Conservation (phyloP, 2,797 vertebrate species). For the Dicrostonyx torquatus region DNA sequence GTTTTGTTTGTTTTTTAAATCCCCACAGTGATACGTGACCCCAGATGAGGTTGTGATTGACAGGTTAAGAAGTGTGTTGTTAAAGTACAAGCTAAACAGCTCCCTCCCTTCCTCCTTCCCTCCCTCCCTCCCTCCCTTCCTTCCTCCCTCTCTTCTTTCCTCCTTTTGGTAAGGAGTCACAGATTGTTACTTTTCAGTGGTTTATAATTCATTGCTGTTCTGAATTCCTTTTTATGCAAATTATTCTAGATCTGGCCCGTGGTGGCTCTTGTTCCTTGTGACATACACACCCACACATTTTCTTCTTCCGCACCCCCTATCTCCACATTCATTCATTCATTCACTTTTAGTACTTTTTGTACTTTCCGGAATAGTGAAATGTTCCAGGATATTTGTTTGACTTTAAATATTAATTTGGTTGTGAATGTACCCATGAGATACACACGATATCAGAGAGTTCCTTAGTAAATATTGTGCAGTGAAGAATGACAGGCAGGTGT, state of each 20-base stretch:
- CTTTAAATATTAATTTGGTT: neutral
- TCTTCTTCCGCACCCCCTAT: neutral
- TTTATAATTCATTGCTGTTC: neutral
- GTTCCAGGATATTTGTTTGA: neutral
- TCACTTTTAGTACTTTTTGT: neutral
- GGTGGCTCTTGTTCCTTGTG: neutral
- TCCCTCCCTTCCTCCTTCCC: rapidly evolving
- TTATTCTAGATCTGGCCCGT: neutral
- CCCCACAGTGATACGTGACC: neutral
- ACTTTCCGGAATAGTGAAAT: neutral
- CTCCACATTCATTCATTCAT: too few relatives aligned
- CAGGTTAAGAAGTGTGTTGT: neutral
- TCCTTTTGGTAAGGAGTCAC: neutral
- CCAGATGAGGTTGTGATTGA: neutral
- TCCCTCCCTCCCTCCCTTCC: neutral
- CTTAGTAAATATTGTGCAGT: neutral
- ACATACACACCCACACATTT: neutral
- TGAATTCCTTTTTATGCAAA: neutral
- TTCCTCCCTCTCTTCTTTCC: neutral
- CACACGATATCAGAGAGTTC: neutral
- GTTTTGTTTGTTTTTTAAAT: neutral
- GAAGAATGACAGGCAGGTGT: too few relatives aligned
- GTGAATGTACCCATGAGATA: neutral
- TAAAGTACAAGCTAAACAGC: neutral
- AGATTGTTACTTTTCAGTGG: neutral